These are phyloP conservation scores for Kryptolebias ocellatus DNA, from an alignment of 2,797 vertebrate genomes.

Conservation along the genomic window DNA sequence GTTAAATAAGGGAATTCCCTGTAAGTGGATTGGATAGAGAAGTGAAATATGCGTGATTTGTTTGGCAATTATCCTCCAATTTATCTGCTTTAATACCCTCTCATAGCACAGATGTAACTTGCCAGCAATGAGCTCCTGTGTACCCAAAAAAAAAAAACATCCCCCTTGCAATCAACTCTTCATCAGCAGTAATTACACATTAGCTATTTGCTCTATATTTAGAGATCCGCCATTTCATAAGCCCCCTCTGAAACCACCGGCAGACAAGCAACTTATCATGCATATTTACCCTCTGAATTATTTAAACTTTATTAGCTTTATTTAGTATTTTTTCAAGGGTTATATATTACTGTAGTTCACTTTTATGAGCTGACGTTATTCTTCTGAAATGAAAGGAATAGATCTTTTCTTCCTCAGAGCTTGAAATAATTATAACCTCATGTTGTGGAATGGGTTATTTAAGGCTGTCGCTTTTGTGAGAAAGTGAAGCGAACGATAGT, in stretches of 20 bases:
- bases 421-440: neutral
- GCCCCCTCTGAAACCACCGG: slow-evolving; percentile 44
- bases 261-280: slow-evolving; percentile 63
- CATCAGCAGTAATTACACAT: slow-evolving; percentile 81
- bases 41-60: slow-evolving; percentile 69
- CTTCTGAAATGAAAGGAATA: slow-evolving; percentile 13
- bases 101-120: slow-evolving; percentile 61
- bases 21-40: slow-evolving; percentile 46
- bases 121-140: slow-evolving; percentile 39
- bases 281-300: slow-evolving; percentile 71
- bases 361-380: slow-evolving; percentile 25
- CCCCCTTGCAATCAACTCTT: slow-evolving; percentile 79
- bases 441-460: neutral
- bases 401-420: neutral
- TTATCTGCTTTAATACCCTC: slow-evolving; percentile 71
- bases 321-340: slow-evolving; percentile 36
- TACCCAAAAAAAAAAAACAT: slow-evolving; percentile 58
- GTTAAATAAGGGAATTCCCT: slow-evolving; percentile 65
- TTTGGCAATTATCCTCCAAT: slow-evolving; percentile 75
- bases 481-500: neutral
- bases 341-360: slow-evolving; percentile 14
- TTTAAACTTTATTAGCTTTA: slow-evolving; percentile 64
- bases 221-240: slow-evolving; percentile 73
- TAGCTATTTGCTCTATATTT: slow-evolving; percentile 77
- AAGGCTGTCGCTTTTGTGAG: neutral